Conservation (phyloP, 2,888 invertebrate species). For the Tipula helvola region DNA sequence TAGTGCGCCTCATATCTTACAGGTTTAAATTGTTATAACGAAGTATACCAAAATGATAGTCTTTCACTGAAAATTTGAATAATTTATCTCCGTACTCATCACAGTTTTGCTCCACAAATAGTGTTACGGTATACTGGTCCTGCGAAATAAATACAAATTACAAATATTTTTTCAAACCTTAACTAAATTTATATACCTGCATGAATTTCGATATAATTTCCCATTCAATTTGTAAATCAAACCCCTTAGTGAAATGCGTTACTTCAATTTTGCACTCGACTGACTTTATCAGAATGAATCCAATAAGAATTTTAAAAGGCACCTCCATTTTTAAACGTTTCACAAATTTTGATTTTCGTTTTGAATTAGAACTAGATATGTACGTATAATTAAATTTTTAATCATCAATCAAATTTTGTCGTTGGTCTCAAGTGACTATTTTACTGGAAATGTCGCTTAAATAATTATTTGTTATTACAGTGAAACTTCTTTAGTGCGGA, state of each 20-base stretch:
- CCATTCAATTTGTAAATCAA: background rate
- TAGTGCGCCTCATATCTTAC: background rate
- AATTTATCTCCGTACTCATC: background rate
- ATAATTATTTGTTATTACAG: too few species aligned
- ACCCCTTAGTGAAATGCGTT: background rate
- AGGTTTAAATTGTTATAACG: background rate
- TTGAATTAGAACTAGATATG: background rate
- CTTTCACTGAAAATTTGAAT: background rate
- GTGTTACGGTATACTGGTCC: background rate
- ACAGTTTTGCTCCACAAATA: background rate
- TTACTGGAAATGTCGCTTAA: too few species aligned
- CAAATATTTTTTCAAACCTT: too few species aligned
- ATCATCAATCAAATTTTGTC: background rate
- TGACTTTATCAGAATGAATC: background rate
- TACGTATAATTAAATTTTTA: background rate
- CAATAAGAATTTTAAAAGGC: background rate
- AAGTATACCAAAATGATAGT: background rate
- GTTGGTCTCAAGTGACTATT: background rate
- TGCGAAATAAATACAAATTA: background rate
- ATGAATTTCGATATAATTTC: background rate
- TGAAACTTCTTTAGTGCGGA: too few species aligned
- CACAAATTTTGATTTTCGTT: background rate
- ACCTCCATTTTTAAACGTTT: background rate
- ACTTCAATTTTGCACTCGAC: background rate
- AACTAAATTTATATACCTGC: background rate